These are phyloP conservation scores for Drosophila cyrtoloma DNA, from an alignment of 2,888 invertebrate genomes.

Conservation along the genomic window DNA sequence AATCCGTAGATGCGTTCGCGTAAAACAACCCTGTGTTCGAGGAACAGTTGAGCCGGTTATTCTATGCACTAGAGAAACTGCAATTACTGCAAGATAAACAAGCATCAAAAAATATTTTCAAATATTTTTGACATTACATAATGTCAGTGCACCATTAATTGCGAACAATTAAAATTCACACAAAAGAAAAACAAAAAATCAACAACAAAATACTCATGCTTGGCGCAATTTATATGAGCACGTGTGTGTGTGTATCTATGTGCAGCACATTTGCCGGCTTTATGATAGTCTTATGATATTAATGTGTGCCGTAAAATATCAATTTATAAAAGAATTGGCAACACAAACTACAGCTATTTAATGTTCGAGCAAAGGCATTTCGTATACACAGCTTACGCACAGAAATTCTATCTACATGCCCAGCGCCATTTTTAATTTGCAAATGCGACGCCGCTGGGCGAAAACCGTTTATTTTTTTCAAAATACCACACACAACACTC, in stretches of 20 bases:
- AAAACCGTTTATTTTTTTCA: not conserved
- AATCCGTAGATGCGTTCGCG: not conserved
- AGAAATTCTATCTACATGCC: conserved; percentile 58
- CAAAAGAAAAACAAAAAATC: not conserved
- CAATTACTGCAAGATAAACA: conserved; percentile 1
- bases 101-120: conserved; percentile 2
- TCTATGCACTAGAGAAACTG: conserved; percentile 9
- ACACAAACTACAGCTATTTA: not conserved
- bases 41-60: conserved; percentile 35
- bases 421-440: conserved; percentile 78
- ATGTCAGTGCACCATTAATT: not conserved
- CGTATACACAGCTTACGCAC: conserved; percentile 49
- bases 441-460: conserved; percentile 47
- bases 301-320: not conserved
- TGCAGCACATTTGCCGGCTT: conserved; percentile 25
- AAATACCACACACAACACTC: too few species aligned
- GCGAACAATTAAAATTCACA: not conserved
- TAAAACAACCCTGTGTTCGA: conserved; percentile 54
- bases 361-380: conserved; percentile 19
- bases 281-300: not conserved
- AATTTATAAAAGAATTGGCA: not conserved
- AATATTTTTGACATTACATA: conserved; percentile 24
- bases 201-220: not conserved
- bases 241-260: not conserved
- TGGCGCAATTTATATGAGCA: not conserved